Evolutionary conservation across 53 echinoderm and acorn worm genomes (phyloP), one percentile per base, ranked within the genome.

Genomic region (Holothuria scabra): DNA sequence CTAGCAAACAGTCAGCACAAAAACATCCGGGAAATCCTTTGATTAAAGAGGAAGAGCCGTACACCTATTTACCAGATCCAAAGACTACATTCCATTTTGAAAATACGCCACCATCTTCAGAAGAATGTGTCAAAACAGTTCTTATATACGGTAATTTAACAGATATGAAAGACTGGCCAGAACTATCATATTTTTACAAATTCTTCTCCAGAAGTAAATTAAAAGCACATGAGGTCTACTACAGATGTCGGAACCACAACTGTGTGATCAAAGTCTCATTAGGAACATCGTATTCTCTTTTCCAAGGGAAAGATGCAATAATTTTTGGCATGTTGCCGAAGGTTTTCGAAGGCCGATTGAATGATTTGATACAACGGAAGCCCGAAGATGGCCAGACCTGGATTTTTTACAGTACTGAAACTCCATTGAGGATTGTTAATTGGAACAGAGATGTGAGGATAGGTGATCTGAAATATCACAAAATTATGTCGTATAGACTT

Each of bases 401-500:
- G 89, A 34, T 89, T 59, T 86, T 81, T 35, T 84, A 86, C 58
- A 86, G 71, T 34, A 87, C 85, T 37, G 84, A 91, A 25, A 83
- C 96, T 16, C 93, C 96, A 7, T 82, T 89, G 13, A 82, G 92
- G 31, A 61, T 86, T 13, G 34, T 93, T 34, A 46, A 84, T 4
- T 91, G 93, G 91, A 87, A 82, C 22, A 76, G 90, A 38, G 87
- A 92, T 59, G 35, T 65, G 46, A 59, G 82, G 30, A 61, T 95
- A 12, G 31, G 84, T 12, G 34, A 66, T n/a, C 66, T 95, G 34
- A 89, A 80, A 65, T 95, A 92, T 83, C 95, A 95, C 86, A 92
- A 95, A 83, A 71, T 93, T 55, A 93, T 93, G 91, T 88, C 96
- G 18, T 96, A 96, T 62, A 67, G 89, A 41, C 68, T 81, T 56